Conservation (phyloP, 2,888 invertebrate species). For the Yponomeuta cagnagella region DNA sequence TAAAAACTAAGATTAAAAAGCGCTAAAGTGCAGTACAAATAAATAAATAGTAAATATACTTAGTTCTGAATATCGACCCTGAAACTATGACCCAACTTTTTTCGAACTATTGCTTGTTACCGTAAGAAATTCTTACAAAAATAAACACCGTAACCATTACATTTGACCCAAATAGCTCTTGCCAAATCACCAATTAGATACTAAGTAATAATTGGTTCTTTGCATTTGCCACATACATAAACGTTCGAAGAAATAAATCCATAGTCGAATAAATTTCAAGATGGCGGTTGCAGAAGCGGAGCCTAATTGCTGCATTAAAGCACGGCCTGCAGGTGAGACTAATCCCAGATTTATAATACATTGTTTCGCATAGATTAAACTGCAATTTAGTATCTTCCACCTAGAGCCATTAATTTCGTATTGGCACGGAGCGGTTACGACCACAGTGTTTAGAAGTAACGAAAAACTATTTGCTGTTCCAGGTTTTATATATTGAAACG, state of each 20-base stretch:
- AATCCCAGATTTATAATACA: constrained; percentile 49
- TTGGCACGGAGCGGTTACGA: constrained; percentile 3
- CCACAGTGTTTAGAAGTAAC: not conserved
- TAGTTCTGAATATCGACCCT: too few relatives aligned
- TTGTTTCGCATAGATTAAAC: constrained; percentile 52
- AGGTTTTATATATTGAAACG: too few relatives aligned
- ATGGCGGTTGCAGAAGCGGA: constrained; percentile 38
- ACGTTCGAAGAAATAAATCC: not conserved
- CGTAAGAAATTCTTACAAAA: too few relatives aligned
- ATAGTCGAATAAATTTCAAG: constrained; percentile 18
- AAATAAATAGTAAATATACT: too few relatives aligned
- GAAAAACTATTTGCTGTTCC: too few relatives aligned
- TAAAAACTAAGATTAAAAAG: too few relatives aligned
- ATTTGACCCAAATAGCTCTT: too few relatives aligned
- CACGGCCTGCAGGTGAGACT: constrained; percentile 37
- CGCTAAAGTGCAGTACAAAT: too few relatives aligned
- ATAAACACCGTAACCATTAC: too few relatives aligned
- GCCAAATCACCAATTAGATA: too few relatives aligned
- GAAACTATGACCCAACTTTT: too few relatives aligned
- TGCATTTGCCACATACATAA: not conserved
- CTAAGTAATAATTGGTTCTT: not conserved
- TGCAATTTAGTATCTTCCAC: constrained; percentile 37
- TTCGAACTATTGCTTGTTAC: too few relatives aligned
- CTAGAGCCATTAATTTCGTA: constrained; percentile 9
- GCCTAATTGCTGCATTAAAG: constrained; percentile 36